A percentile compares a stretch with the other conserved stretches of the same genome.
Conservation (phyloP, 2,797 vertebrate species). For the Yasuhikotakia modesta region DNA sequence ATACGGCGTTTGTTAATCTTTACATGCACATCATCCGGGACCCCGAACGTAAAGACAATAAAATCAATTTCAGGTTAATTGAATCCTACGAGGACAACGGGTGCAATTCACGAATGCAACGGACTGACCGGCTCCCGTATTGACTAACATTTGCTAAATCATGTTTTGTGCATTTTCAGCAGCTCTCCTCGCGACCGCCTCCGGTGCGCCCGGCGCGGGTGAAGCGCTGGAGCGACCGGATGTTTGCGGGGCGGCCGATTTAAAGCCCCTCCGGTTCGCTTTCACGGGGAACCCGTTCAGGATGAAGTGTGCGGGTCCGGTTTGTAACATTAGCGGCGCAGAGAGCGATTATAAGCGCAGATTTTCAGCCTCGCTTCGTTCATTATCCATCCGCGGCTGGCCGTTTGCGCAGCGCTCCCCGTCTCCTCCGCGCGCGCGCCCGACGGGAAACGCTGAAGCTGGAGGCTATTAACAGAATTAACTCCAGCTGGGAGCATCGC, state of each 20-base stretch:
- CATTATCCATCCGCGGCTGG: conserved; percentile 76
- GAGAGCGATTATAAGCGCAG: conserved; percentile 75
- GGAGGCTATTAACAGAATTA: conserved; percentile 82
- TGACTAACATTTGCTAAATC: conserved; percentile 11
- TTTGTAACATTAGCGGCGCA: conserved; percentile 74
- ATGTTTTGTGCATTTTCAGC: background rate
- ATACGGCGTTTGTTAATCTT: background rate
- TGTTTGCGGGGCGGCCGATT: conserved; percentile 8
- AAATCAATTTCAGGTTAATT: background rate
- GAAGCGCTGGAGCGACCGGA: conserved; percentile 1
- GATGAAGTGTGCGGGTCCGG: conserved; percentile 61
- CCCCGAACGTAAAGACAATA: background rate
- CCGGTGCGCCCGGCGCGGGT: conserved; percentile 1
- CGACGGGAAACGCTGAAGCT: conserved; percentile 63
- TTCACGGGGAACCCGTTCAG: conserved; percentile 55
- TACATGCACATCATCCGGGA: background rate
- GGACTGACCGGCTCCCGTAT: background rate
- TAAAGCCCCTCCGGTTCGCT: conserved; percentile 32
- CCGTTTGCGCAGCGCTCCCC: conserved; percentile 59
- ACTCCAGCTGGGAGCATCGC: conserved; percentile 78
- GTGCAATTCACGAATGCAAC: background rate
- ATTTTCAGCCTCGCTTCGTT: conserved; percentile 75
- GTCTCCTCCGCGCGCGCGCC: conserved; percentile 47
- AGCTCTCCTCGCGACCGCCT: background rate
- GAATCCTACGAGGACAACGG: conserved; percentile 3